A percentile compares a stretch with the other conserved stretches of the same genome.
phyloP scores from a whole-genome alignment of 35 echinoderm and acorn worm species.

The Ophiothrix spiculata region DNA sequence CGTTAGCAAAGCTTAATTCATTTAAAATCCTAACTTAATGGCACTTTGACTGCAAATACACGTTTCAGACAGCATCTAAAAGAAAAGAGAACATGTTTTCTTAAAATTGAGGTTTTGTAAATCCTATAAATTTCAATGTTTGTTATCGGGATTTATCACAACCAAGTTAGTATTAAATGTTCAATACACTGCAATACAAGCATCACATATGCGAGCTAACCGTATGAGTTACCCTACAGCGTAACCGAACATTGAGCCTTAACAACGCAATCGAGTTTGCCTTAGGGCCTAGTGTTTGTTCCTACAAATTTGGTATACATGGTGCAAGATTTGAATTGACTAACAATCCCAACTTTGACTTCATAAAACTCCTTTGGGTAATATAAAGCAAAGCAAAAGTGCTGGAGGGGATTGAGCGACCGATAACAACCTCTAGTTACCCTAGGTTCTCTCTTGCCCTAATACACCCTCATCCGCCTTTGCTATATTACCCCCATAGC shows the following conservation, averaged over 20 bases:
- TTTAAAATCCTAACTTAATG: too few relatives aligned
- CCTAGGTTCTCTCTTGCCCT: background rate
- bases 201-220: background rate
- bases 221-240: background rate
- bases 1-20: too few relatives aligned
- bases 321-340: constrained; percentile 15
- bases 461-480: constrained; percentile 4
- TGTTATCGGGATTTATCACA: background rate
- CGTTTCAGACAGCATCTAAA: too few relatives aligned
- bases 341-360: constrained; percentile 7
- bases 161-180: background rate
- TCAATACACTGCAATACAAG: background rate
- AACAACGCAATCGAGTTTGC: background rate
- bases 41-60: too few relatives aligned
- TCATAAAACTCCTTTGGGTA: background rate
- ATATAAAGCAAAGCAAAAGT: background rate
- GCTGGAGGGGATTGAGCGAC: background rate
- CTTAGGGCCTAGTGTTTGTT: background rate
- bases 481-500: constrained; percentile 6
- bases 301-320: background rate
- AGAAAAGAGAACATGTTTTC: too few relatives aligned
- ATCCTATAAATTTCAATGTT: background rate
- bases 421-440: constrained; percentile 3
- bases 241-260: background rate
- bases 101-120: too few relatives aligned